Base-by-base conservation (phyloP, 2,113 vertebrate species). In the Mohoua ochrocephala region DNA sequence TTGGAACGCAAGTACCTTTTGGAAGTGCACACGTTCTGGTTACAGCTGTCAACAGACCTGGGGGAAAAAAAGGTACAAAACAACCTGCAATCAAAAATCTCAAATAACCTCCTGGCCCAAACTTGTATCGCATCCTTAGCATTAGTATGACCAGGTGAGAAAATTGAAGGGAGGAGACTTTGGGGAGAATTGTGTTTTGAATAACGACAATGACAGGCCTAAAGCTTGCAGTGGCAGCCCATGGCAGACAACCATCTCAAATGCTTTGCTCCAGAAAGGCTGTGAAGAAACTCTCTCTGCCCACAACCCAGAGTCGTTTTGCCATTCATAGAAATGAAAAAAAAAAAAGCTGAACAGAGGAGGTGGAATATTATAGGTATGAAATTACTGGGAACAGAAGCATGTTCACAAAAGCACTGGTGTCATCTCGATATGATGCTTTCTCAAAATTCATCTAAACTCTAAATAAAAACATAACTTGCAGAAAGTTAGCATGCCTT, bases 21-120 rank as follows among this genome's bases (percentile, higher is more conserved):
- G 24, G 71, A 79, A 77, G 73, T 4, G 8, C 54, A 39, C 17
- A 19, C 22, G 19, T 73, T 50, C 73, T 78, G 76, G 54, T 71
- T 95, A 83, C 41, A 91, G 91, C 71, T 78, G 76, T 79, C 79
- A 92, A 56, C 39, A 74, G 54, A 93, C 42, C 93, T 94, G 84
- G 41, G 41, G 22, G 1, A 2, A 69, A 68, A 87, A 56, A 60
- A 23, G 28, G 37, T 22, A 77, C 39, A 81, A 54, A 94, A 63
- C 21, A 91, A 76, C 14, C 14, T 71, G 26, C 31, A 79, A 45
- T 56, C 57, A 91, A 93, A 87, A 89, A 73, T 57, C 42, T 78
- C 78, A 86, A 16, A 53, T 22, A 61, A 41, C 19, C 31, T 74
- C 49, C 21, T 42, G 47, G 22, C 10, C 49, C 56, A 5, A 28